phyloP scores from a whole-genome alignment of 2,888 invertebrate species.

The Anagyrus pseudococci region DNA sequence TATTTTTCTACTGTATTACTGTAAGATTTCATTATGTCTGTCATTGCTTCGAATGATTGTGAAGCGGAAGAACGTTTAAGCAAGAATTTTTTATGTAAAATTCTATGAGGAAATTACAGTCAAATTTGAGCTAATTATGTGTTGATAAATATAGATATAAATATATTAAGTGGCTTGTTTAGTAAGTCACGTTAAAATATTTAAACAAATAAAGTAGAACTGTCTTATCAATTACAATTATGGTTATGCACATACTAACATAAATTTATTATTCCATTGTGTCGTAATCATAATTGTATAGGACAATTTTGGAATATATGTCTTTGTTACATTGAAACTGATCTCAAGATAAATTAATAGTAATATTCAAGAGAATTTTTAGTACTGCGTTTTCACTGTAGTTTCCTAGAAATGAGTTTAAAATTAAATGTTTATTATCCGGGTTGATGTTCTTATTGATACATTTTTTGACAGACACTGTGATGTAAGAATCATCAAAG shows the following conservation, averaged over 20 bases:
- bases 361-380: too few relatives aligned
- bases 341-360: conserved; percentile 25
- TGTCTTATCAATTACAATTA: too few relatives aligned
- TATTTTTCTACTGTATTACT: conserved; percentile 58
- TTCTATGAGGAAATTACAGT: conserved; percentile 37
- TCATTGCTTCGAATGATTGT: conserved; percentile 29
- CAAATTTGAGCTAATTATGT: conserved; percentile 30
- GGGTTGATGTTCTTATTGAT: conserved; percentile 16
- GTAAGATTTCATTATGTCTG: conserved; percentile 38
- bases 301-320: conserved; percentile 16
- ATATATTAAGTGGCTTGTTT: too few relatives aligned
- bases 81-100: conserved; percentile 28
- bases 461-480: conserved; percentile 32
- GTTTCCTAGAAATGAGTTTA: conserved; percentile 30
- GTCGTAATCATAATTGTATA: too few relatives aligned
- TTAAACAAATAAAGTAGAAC: conserved; percentile 13
- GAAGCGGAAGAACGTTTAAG: conserved; percentile 15
- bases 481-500: conserved; percentile 36
- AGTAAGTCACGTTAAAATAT: conserved; percentile 14
- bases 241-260: too few relatives aligned
- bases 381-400: conserved; percentile 30
- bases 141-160: too few relatives aligned
- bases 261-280: too few relatives aligned
- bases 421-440: conserved; percentile 3
- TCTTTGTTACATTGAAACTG: conserved; percentile 31